Conservation (phyloP, 2,113 vertebrate species). For the Ariopsis seemanni region DNA sequence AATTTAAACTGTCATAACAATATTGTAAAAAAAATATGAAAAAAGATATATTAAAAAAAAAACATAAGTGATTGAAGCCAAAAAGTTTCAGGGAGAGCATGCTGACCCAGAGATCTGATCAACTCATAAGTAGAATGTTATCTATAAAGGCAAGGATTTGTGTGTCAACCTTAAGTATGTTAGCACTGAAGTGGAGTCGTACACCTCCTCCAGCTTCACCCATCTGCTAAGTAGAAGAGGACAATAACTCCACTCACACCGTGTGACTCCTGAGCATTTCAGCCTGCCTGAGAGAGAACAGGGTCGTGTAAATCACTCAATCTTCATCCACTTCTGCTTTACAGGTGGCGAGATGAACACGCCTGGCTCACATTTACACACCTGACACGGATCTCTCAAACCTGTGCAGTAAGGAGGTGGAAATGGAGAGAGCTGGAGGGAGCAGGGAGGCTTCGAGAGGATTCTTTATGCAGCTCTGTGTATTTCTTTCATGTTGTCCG, state of each 20-base stretch:
- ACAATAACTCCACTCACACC: constrained; percentile 44
- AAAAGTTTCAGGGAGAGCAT: neutral
- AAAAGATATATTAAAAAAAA: neutral
- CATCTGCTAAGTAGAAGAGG: constrained; percentile 14
- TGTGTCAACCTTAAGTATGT: neutral
- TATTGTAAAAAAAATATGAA: neutral
- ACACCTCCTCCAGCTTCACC: constrained; percentile 11
- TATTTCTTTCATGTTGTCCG: constrained; percentile 80
- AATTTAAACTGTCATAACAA: neutral
- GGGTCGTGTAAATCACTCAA: constrained; percentile 58
- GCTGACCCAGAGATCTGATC: neutral
- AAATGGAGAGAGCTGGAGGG: constrained; percentile 24
- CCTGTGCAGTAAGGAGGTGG: constrained; percentile 8
- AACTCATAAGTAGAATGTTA: neutral
- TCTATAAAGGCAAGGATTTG: constrained; percentile 15
- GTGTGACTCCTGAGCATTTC: constrained; percentile 50
- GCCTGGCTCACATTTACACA: constrained; percentile 62
- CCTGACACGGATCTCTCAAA: constrained; percentile 61
- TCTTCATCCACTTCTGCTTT: constrained; percentile 58
- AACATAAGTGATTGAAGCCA: neutral
- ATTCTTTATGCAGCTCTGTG: constrained; percentile 79
- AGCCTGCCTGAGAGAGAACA: constrained; percentile 57
- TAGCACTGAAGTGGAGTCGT: constrained; percentile 3
- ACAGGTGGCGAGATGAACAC: constrained; percentile 63
- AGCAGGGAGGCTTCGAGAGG: constrained; percentile 65